Evolutionary conservation across 2,113 vertebrate genomes (phyloP), one percentile per base, ranked within the genome.

Genomic region (Campylorhamphus procurvoides): DNA sequence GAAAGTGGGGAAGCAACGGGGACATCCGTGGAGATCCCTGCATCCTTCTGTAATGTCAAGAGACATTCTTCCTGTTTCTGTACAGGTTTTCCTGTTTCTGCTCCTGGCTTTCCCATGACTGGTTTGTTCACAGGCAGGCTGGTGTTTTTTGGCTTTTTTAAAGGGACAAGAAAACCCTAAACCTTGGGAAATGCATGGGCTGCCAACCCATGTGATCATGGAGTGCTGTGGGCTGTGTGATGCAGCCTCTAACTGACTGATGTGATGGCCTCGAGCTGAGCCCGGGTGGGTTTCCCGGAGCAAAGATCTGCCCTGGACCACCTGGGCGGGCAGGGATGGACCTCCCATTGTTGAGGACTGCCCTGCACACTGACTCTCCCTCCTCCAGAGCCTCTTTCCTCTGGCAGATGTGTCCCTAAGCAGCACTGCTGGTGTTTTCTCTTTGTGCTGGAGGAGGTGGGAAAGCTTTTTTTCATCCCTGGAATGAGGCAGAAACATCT

Each of bases 171-270:
- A 27, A 80, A 49, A 17, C 22, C 64, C 64, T 15, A 25, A 55
- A 29, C 18, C 27, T 14, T 56, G 56, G 52, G 47, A 42, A 63
- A 20, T 3, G 16, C 4, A 0, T 4, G 3, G 42, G 64, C 55
- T 74, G 78, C 37, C 69, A 62, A 1, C 49, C n/a, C 15, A 0
- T 25, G 1, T 6, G 29, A 3, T 63, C 46, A 3, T 42, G 3
- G 11, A 25, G 68, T 7, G 17, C n/a, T 2, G 0, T 9, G 33
- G 40, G 81, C 46, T 3, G 3, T 24, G 3, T 1, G 66, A 25
- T 62, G 78, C n/a, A 12, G 40, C 35, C 4, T 6, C 16, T 53
- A 9, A 31, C 42, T 53, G 37, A 37, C 50, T 91, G 76, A 7
- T 19, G 56, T 11, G 42, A 33, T 13, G 78, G 52, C 59, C 64